Percentiles rank a stretch among this genome's conserved stretches.
phyloP scores from a whole-genome alignment of 1,140 invertebrate genomes.

The Drosophila insularis region DNA sequence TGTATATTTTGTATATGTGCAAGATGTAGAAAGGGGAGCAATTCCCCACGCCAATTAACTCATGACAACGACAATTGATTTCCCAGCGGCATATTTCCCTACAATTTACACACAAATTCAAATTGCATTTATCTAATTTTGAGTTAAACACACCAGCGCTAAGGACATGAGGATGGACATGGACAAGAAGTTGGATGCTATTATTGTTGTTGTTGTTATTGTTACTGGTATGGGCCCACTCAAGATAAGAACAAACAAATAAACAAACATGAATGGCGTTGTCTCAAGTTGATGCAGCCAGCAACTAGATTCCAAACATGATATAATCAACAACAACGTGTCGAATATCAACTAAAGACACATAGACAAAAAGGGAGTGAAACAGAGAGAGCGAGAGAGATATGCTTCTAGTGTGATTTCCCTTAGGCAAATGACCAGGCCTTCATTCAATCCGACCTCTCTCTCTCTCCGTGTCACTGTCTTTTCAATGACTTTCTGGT shows the following conservation, averaged over 20 bases:
- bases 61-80: constrained; percentile 72
- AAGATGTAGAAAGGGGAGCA: not conserved
- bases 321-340: constrained; percentile 22
- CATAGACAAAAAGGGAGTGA: too few species aligned
- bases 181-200: constrained; percentile 18
- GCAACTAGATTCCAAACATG: not conserved
- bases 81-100: constrained; percentile 60
- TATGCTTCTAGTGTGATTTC: constrained; percentile 6
- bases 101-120: constrained; percentile 67
- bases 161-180: constrained; percentile 24
- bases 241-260: not conserved
- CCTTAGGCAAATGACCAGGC: constrained; percentile 1
- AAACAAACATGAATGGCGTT: constrained; percentile 20
- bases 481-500: not conserved
- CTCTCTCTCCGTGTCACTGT: not conserved
- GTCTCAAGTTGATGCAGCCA: constrained; percentile 35
- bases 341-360: not conserved
- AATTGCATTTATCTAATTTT: constrained; percentile 79
- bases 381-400: not conserved
- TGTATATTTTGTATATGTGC: not conserved
- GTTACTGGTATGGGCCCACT: constrained; percentile 16
- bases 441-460: too few species aligned
- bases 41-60: constrained; percentile 75
- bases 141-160: constrained; percentile 49
- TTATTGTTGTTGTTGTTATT: too few species aligned